Evolutionary conservation across 2,888 invertebrate genomes (phyloP), one percentile per base, ranked within the genome.

Genomic region (Apodemia hepburni): DNA sequence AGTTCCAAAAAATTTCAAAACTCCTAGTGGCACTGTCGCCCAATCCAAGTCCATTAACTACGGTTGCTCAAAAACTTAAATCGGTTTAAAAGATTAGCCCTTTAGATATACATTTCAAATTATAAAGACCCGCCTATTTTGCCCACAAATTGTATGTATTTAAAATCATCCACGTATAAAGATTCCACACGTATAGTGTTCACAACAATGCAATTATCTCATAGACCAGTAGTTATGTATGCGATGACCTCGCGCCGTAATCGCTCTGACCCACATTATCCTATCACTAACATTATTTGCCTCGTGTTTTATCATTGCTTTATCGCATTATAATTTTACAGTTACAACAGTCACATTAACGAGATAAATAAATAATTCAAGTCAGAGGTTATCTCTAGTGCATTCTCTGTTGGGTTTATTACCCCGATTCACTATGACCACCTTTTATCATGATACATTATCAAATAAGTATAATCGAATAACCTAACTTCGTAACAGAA

Each of bases 221-320:
- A 68, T 70, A 75, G 76, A 75, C 76, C 76, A 76, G 74, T 70
- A 75, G 68, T 78, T 66, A 68, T 68, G 64, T 64, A 51, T 63
- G 63, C 57, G 76, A 77, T 78, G 80, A 77, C 82, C 83, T 81
- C 81, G 81, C 78, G 61, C 54, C 59, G 54, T 61, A 58, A 33
- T 58, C 61, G 57, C 35, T 63, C 78, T 82, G 83, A 77, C 84
- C 87, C 76, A 87, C 80, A 84, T 85, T 78, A 80, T 76, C 74
- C 54, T 72, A 70, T 75, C 76, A 78, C 61, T 63, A 63, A 67
- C 64, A 58, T 64, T 66, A 63, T 59, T 65, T 54, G 62, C 61
- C 60, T 67, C 59, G 38, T 54, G 58, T 33, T 29, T 70, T 76
- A 74, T 75, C 57, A 61, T 45, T n/a, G 45, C n/a, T 51, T 33